Evolutionary conservation across 2,888 invertebrate species (phyloP).

Genomic region (Cheilosia vulpina): DNA sequence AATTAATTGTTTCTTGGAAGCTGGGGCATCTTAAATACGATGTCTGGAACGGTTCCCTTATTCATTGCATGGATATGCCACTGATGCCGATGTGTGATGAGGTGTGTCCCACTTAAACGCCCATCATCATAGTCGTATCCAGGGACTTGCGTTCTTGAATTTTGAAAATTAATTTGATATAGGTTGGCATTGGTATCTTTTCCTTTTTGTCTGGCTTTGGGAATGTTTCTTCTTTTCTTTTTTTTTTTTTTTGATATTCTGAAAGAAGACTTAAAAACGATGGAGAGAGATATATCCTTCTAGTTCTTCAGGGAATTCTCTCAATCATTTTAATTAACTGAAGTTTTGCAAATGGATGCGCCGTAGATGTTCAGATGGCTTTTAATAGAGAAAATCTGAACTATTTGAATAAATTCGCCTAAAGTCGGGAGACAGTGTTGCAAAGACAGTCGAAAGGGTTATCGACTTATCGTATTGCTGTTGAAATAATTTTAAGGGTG

Average conservation of each 20-base stretch:
- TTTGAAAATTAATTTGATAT: constrained; percentile 30
- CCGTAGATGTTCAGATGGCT: too few relatives aligned
- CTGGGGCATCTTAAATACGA: constrained; percentile 20
- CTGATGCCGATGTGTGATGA: not conserved
- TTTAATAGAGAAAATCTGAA: too few relatives aligned
- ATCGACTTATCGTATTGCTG: too few relatives aligned
- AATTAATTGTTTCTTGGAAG: constrained; percentile 42
- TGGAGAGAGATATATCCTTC: not conserved
- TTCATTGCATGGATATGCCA: not conserved
- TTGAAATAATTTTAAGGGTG: too few relatives aligned
- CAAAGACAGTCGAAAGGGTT: too few relatives aligned
- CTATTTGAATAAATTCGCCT: too few relatives aligned
- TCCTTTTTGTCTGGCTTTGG: not conserved
- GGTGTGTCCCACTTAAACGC: not conserved
- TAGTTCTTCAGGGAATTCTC: not conserved
- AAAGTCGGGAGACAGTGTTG: too few relatives aligned
- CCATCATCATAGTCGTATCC: not conserved
- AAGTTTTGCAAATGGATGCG: not conserved
- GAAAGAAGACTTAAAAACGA: not conserved
- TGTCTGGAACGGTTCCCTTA: constrained; percentile 43
- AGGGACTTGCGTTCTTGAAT: constrained; percentile 20
- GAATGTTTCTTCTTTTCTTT: not conserved
- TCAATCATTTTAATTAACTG: not conserved
- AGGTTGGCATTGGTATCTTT: constrained; percentile 4
- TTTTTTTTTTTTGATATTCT: too few relatives aligned